Conservation (phyloP, 2,113 vertebrate species). For the Notothenia coriiceps region DNA sequence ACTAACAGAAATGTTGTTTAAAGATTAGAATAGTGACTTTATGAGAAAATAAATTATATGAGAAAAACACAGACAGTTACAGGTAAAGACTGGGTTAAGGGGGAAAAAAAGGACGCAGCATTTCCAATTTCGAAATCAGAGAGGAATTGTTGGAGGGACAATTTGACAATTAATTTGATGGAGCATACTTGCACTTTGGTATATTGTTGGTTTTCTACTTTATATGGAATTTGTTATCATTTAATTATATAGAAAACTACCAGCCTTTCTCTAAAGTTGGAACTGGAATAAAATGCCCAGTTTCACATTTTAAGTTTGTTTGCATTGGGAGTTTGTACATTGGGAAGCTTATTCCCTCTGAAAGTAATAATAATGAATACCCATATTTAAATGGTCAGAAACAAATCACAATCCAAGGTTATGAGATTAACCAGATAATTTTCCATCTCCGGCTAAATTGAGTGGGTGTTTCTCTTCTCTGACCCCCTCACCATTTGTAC, state of each 20-base stretch:
- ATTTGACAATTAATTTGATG: background rate
- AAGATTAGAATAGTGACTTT: too few relatives aligned
- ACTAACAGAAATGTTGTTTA: background rate
- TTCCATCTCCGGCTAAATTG: slow-evolving; percentile 58
- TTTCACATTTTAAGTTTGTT: background rate
- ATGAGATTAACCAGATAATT: slow-evolving; percentile 54
- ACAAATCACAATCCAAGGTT: slow-evolving; percentile 48
- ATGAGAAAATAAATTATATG: too few relatives aligned
- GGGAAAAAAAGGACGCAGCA: too few relatives aligned
- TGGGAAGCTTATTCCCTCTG: slow-evolving; percentile 1
- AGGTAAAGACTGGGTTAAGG: too few relatives aligned
- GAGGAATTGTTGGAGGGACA: too few relatives aligned
- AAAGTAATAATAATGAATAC: slow-evolving; percentile 24
- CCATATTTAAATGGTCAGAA: slow-evolving; percentile 18
- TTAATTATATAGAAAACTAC: background rate
- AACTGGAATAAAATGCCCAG: background rate
- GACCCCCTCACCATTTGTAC: slow-evolving; percentile 46
- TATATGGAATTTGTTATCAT: too few relatives aligned
- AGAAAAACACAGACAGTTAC: too few relatives aligned
- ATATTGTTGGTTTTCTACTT: too few relatives aligned
- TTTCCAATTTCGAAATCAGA: too few relatives aligned
- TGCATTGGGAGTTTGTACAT: background rate
- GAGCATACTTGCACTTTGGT: too few relatives aligned
- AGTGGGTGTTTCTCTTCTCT: slow-evolving; percentile 40
- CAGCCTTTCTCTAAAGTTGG: background rate